A percentile compares a stretch with the other conserved stretches of the same genome.
These are phyloP conservation scores for Phalacrocorax aristotelis DNA, from an alignment of 2,113 vertebrate genomes.

Conservation along the genomic window DNA sequence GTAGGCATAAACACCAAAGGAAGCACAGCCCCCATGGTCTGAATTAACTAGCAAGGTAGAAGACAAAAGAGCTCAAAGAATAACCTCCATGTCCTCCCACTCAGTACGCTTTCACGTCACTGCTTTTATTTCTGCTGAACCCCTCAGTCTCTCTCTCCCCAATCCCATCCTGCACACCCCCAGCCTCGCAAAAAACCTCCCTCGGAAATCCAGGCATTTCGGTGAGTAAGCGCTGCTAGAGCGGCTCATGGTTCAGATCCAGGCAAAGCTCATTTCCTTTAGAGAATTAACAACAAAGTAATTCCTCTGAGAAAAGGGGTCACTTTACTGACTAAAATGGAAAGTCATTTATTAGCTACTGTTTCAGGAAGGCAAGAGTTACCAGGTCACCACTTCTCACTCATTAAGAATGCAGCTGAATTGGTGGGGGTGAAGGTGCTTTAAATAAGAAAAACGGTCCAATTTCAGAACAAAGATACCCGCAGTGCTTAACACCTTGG, in stretches of 20 bases:
- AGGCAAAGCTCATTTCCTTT: not conserved
- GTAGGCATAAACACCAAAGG: not conserved
- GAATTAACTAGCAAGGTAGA: not conserved
- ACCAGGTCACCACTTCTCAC: not conserved
- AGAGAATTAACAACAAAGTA: not conserved
- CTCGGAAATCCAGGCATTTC: not conserved
- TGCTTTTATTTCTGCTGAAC: slow-evolving; percentile 1
- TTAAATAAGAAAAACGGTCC: not conserved
- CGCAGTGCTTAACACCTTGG: not conserved
- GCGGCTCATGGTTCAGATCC: not conserved
- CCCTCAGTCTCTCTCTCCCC: not conserved
- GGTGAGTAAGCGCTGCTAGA: not conserved
- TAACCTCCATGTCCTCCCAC: not conserved
- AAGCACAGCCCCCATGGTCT: not conserved
- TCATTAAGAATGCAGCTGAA: not conserved
- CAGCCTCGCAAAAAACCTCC: not conserved
- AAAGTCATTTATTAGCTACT: not conserved
- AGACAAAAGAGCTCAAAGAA: not conserved
- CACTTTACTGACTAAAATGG: not conserved
- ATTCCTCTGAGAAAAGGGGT: not conserved
- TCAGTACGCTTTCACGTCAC: not conserved
- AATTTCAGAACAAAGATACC: not conserved
- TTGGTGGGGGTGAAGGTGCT: not conserved
- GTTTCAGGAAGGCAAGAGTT: not conserved
- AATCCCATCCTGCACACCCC: not conserved